phyloP scores from a whole-genome alignment of 2,888 invertebrate genomes.

The Nomada fucata region DNA sequence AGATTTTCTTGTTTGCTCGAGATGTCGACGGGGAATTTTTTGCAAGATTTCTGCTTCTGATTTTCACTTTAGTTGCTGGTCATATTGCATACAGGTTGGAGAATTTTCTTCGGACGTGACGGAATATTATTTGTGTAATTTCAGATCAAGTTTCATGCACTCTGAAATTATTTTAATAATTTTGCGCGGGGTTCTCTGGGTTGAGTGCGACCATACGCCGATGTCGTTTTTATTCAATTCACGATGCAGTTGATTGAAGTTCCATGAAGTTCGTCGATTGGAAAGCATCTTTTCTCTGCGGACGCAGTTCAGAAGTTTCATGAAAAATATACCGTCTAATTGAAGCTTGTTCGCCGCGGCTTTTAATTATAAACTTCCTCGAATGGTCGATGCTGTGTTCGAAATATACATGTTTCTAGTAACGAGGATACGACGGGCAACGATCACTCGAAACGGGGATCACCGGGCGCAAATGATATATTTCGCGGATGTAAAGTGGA shows the following conservation, averaged over 20 bases:
- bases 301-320: conserved; percentile 1
- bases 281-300: neutral
- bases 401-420: neutral
- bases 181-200: too few relatives aligned
- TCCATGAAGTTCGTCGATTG: neutral
- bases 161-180: too few relatives aligned
- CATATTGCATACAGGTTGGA: too few relatives aligned
- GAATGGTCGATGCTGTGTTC: neutral
- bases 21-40: too few relatives aligned
- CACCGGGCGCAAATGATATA: conserved; percentile 7
- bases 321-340: conserved; percentile 33
- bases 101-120: too few relatives aligned
- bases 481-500: neutral
- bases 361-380: conserved; percentile 31
- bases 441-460: neutral
- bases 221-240: neutral
- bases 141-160: too few relatives aligned
- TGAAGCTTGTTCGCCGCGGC: conserved; percentile 11
- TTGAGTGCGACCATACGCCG: too few relatives aligned
- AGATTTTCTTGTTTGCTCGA: too few relatives aligned
- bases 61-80: too few relatives aligned
- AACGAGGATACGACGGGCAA: neutral
- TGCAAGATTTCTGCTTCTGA: too few relatives aligned
- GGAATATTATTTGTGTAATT: too few relatives aligned
- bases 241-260: neutral